phyloP scores from a whole-genome alignment of 2,888 invertebrate species.

The Macaria liturata region DNA sequence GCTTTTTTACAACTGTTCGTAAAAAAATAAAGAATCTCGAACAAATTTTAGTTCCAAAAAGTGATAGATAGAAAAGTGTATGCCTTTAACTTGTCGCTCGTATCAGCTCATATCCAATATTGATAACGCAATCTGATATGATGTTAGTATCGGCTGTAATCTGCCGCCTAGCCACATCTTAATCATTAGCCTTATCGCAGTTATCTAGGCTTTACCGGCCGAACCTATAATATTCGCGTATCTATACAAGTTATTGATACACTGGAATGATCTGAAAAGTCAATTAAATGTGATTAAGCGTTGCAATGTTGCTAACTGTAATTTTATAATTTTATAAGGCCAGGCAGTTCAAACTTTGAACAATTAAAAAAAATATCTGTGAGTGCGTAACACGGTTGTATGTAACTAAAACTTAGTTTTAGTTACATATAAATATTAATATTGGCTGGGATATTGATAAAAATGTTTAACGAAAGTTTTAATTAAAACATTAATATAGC shows the following conservation, averaged over 20 bases:
- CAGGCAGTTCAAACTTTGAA: too few relatives aligned
- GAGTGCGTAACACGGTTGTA: too few relatives aligned
- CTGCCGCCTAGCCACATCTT: conserved; percentile 47
- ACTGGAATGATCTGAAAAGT: conserved; percentile 8
- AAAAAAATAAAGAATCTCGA: neutral
- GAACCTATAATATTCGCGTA: conserved; percentile 17
- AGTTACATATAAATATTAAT: too few relatives aligned
- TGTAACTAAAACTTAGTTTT: too few relatives aligned
- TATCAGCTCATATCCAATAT: conserved; percentile 45
- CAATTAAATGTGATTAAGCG: conserved; percentile 15
- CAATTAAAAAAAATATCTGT: too few relatives aligned
- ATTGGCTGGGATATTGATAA: too few relatives aligned
- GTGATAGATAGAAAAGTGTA: conserved; percentile 25
- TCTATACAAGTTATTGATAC: conserved; percentile 7
- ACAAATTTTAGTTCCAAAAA: conserved; percentile 8
- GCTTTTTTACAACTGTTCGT: too few relatives aligned
- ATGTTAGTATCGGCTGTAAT: conserved; percentile 48
- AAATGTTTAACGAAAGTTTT: too few relatives aligned
- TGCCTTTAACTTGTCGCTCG: conserved; percentile 38
- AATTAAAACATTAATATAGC: too few relatives aligned
- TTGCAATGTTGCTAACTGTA: conserved; percentile 1
- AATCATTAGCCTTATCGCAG: conserved; percentile 34
- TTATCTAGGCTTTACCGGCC: conserved; percentile 21
- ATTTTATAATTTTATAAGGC: too few relatives aligned
- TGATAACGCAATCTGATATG: conserved; percentile 58